Evolutionary conservation across 37 sponge, comb jelly and placozoan species (phyloP).

Genomic region (Cliona cf. orientalis): DNA sequence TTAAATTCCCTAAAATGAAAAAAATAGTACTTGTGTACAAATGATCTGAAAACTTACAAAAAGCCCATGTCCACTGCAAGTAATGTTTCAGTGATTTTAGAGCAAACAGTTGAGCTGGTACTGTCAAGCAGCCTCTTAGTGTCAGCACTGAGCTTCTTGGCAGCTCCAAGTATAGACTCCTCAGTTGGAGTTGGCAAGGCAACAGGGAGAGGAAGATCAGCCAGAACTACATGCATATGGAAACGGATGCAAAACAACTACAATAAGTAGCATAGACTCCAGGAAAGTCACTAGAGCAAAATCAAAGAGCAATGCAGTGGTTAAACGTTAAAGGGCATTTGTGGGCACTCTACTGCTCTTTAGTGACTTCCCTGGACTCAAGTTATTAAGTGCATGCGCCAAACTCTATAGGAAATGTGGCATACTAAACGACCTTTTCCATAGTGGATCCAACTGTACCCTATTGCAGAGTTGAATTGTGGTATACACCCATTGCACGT

Average conservation of each 20-base stretch:
- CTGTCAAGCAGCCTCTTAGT: conserved; percentile 36
- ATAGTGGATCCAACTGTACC: too few relatives aligned
- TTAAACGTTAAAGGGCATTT: too few relatives aligned
- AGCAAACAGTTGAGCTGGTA: conserved; percentile 17
- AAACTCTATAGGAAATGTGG: too few relatives aligned
- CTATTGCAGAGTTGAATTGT: too few relatives aligned
- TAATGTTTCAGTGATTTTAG: conserved; percentile 47
- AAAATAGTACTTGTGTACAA: not conserved
- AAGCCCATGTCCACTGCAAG: conserved; percentile 56
- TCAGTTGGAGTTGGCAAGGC: conserved; percentile 55
- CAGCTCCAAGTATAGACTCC: conserved; percentile 31
- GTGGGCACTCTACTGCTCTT: too few relatives aligned
- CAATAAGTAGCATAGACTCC: too few relatives aligned
- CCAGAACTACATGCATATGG: conserved; percentile 42
- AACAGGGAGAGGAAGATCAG: conserved; percentile 75
- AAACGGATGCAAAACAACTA: not conserved
- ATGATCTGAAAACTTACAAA: conserved; percentile 62
- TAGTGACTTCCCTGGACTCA: too few relatives aligned
- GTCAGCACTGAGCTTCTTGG: conserved; percentile 32
- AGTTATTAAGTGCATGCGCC: too few relatives aligned
- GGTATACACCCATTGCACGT: too few relatives aligned
- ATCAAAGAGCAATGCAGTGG: too few relatives aligned
- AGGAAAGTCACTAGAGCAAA: too few relatives aligned
- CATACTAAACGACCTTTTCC: too few relatives aligned
- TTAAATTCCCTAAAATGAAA: conserved; percentile 40